Base-by-base conservation (phyloP, 1,140 invertebrate genomes). In the Zaprionus ghesquierei region DNA sequence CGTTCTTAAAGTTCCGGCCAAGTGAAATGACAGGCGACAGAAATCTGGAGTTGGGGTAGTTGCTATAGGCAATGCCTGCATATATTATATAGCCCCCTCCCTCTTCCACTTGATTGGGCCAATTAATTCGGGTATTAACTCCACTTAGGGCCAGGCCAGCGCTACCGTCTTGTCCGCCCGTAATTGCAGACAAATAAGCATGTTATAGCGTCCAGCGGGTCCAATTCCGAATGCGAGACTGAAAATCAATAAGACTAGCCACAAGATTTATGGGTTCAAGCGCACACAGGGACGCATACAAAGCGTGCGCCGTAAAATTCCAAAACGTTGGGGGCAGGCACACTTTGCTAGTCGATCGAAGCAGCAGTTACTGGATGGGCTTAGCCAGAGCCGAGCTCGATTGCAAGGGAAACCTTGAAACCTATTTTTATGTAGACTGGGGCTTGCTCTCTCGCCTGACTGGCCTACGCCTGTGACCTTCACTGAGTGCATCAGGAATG, bases 361-460 rank as follows among this genome's bases (percentile, higher is more conserved):
- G 41, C 46, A 72, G 13, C 44, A 54, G 33, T n/a, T 33, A 35
- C 23, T 35, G 49, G 3, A 27, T 31, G 50, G 44, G 27, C 33
- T n/a, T 35, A 68, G 49, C 41, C 22, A 46, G 18, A 46, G 2
- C 41, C 12, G 18, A 50, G 72, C 31, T 61, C 63, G 51, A 54
- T 56, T 59, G 25, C 58, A 41, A 41, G 29, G 46, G 68, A 75
- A 85, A 89, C 82, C 82, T 87, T 87, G 82, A 76, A 75, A 66
- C 84, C 82, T 87, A 87, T 87, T 87, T 86, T 82, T 86, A 82
- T 86, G 86, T 68, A 87, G 51, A 59, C 79, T 87, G 75, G 49
- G 69, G 31, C 27, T 86, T 4, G 5, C 18, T 12, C 12, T 22
- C 3, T 41, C n/a, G 4, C 41, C 62, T n/a, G 35, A n/a, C n/a